Percentiles rank a stretch among this genome's conserved stretches.
Conservation (phyloP, 2,797 vertebrate genomes). For the Amphiprion clarkii region DNA sequence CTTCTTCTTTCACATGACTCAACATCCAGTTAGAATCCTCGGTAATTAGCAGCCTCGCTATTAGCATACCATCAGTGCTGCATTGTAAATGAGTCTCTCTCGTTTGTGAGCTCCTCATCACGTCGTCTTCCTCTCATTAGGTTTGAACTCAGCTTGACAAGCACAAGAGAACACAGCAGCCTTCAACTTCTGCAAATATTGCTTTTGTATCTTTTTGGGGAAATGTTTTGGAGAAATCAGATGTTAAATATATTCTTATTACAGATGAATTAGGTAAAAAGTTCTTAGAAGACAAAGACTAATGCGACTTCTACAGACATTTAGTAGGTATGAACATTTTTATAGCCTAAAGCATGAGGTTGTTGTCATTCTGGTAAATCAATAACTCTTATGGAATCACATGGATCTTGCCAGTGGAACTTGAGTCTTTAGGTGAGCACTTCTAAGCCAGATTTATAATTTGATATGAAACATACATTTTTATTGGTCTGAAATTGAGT, state of each 20-base stretch:
- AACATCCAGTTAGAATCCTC: slow-evolving; percentile 58
- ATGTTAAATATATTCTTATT: not conserved
- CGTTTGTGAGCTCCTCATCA: slow-evolving; percentile 44
- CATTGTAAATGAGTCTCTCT: slow-evolving; percentile 55
- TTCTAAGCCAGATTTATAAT: too few species aligned
- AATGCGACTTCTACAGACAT: too few species aligned
- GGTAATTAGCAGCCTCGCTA: slow-evolving; percentile 72
- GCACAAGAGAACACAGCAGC: not conserved
- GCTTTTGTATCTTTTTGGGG: not conserved
- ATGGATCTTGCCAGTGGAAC: too few species aligned
- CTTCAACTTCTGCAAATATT: slow-evolving; percentile 1
- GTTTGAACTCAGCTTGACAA: slow-evolving; percentile 19
- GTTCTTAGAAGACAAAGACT: too few species aligned
- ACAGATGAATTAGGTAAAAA: not conserved
- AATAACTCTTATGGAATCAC: too few species aligned
- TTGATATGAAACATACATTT: too few species aligned
- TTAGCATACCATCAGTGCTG: slow-evolving; percentile 56
- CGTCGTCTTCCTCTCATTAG: slow-evolving; percentile 41
- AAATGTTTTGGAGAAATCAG: not conserved
- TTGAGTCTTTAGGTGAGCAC: too few species aligned
- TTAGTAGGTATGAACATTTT: too few species aligned
- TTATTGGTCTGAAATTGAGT: too few species aligned
- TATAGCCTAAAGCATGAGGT: not conserved
- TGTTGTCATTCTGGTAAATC: slow-evolving; percentile 42
- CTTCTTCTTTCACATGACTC: slow-evolving; percentile 54